Base-by-base conservation (phyloP, 2,797 vertebrate species). In the Acanthornis magna region DNA sequence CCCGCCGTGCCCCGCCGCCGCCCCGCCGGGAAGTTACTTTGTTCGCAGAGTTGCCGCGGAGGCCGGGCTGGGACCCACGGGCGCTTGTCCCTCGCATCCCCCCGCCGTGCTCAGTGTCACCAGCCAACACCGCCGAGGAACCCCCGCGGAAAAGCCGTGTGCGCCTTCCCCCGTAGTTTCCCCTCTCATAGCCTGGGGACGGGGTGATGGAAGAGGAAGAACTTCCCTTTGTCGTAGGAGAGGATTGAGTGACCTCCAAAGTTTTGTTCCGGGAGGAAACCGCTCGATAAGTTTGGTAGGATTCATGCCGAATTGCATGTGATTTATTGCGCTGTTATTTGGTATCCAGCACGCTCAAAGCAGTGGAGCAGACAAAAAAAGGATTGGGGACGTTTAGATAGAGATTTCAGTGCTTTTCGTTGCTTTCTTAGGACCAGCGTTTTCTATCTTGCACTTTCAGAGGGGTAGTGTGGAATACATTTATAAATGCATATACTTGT, bases 11-110 rank as follows among this genome's bases (percentile, higher is more conserved):
- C 81, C 79, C 10, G 19, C 62, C 50, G 79, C 45, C 38, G 45
- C 58, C 77, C 53, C 7, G 53, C 85, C 51, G 78, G 62, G 30
- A 95, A 97, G 92, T 97, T 95, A 96, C 94, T 97, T 96, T 96
- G 89, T 96, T 97, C 29, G 89, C 70, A 13, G 96, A 96, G 95
- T 92, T 96, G 32, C 81, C 12, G 61, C 58, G 50, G 91, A 86
- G 91, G 70, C 73, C 54, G 74, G 51, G 85, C 71, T 50, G 89
- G 91, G 27, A 72, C 2, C 65, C 47, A 32, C 48, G 34, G 38
- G 57, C 16, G 26, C 77, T 23, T 10, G 50, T 23, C 30, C 30
- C 42, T 13, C 47, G 19, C 66, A 1, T 43, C 32, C 50, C 8
- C 30, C 7, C 27, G 18, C 27, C 50, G 22, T 3, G 58, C 16